Conservation (phyloP, 1,140 invertebrate genomes). For the Metaphire vulgaris region DNA sequence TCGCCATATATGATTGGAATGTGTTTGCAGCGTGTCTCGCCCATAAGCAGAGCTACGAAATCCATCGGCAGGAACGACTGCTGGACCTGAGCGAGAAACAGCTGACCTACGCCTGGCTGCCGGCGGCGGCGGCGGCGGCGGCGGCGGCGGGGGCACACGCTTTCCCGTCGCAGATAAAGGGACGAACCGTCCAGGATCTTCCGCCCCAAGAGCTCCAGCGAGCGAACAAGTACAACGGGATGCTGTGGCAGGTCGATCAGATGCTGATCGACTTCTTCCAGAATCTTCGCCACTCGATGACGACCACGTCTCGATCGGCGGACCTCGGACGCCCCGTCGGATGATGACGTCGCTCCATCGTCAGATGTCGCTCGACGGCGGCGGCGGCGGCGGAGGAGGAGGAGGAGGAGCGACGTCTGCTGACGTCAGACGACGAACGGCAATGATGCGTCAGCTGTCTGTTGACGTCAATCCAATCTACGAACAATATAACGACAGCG, state of each 20-base stretch:
- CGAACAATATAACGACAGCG: not conserved
- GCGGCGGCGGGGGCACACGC: not conserved
- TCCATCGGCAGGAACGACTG: slow-evolving; percentile 19
- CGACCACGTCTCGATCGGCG: not conserved
- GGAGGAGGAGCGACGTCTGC: not conserved
- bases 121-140: not conserved
- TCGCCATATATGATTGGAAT: no score
- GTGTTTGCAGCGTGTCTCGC: slow-evolving; percentile 11
- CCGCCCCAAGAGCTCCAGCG: not conserved
- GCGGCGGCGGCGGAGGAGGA: no score
- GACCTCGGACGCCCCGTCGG: not conserved
- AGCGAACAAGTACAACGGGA: slow-evolving; percentile 21
- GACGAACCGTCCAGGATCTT: slow-evolving; percentile 3
- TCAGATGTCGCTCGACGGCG: not conserved
- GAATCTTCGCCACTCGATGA: not conserved
- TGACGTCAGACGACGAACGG: not conserved
- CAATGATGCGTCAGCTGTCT: not conserved
- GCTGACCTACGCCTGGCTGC: slow-evolving; percentile 17
- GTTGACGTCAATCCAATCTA: not conserved
- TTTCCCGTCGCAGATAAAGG: slow-evolving; percentile 14
- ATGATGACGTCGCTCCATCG: not conserved
- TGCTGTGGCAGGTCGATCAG: slow-evolving; percentile 24
- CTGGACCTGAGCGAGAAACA: slow-evolving; percentile 16
- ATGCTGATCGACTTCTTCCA: slow-evolving; percentile 20
- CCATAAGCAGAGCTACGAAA: slow-evolving; percentile 14